Evolutionary conservation across 2,888 invertebrate species (phyloP), one percentile per base, ranked within the genome.

Genomic region (Scaptomyza flava): DNA sequence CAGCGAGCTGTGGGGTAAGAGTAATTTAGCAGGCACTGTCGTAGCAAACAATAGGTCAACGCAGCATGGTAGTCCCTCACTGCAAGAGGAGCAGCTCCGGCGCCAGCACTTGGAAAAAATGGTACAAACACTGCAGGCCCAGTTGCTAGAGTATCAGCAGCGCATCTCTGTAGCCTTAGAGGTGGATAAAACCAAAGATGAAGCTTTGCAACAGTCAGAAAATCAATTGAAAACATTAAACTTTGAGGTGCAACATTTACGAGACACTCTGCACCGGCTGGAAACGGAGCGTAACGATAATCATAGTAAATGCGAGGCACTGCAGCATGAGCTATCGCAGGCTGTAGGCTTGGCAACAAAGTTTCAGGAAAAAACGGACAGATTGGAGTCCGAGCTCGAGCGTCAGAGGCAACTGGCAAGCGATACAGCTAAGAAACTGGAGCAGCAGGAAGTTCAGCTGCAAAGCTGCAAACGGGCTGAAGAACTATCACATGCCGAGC

Each of bases 71-170:
- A 65, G 50, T n/a, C 57, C 94, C 85, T 91, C 68, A 0, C 62
- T 96, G 3, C 95, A 96, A 88, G 96, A 96, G 90, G 96, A 97
- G 89, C 94, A 94, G 86, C 92, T 96, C 41, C 93, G 96, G 65
- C 93, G 97, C 86, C 95, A 96, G 93, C 96, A 96, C 93, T 91
- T 92, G 82, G 97, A 97, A 91, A 93, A 94, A 65, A 93, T 95
- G 79, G 96, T 97, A 53, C 95, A 95, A 82, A 94, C 95, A 53
- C 91, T 96, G 1, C 96, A 97, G 89, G 94, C 94, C 77, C 94
- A 95, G 75, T 91, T 95, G 52, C 91, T 96, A 30, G 96, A 96
- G 77, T 94, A 96, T 78, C 96, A 96, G 89, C 96, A 97, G 89
- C 95, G 95, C 80, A 90, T 97, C 31, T 95, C 96, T 0, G 96